Evolutionary conservation across 2,797 vertebrate genomes (phyloP), one percentile per base, ranked within the genome.

Genomic region (Sarcoramphus papa): DNA sequence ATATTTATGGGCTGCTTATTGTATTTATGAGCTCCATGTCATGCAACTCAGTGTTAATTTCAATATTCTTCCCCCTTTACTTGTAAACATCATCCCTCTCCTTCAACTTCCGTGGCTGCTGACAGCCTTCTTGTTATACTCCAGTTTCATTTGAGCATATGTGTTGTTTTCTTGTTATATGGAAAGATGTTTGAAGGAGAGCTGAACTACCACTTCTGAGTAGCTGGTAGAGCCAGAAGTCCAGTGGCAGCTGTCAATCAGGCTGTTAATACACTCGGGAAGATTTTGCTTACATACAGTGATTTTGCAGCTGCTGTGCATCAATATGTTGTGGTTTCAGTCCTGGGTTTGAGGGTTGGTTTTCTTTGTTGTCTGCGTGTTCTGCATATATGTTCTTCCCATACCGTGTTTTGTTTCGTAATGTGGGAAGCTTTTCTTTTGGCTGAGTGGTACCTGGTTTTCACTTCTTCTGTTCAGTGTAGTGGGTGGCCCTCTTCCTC

Each of bases 381-480:
- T 76, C 45, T 60, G 14, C 14, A 1, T 12, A 5, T 50, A 30
- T 43, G 21, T 54, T 92, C 43, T 74, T 88, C 30, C 31, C 13
- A 10, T 73, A 13, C 5, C 0, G 0, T 40, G 24, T 50, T 88
- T n/a, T n/a, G 17, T 47, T 87, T 69, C 2, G 2, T 43, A 64
- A 40, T 22, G 6, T 24, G 9, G 31, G 60, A 72, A 51, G 21
- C 19, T 69, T 70, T 73, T 27, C 17, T 62, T 92, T 68, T 45
- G 25, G 2, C 31, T 68, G n/a, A 5, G 7, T 1, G 1, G 2
- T 93, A 23, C 24, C 37, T 43, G 48, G 4, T 67, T 94, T 64
- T 88, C 35, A 23, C 22, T 63, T 43, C 40, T 1, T 1, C 10
- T 62, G 5, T 57, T 83, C 20, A 11, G 12, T 57, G 19, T 33